Base-by-base conservation (phyloP, 2,797 vertebrate genomes). In the Synanceia verrucosa region DNA sequence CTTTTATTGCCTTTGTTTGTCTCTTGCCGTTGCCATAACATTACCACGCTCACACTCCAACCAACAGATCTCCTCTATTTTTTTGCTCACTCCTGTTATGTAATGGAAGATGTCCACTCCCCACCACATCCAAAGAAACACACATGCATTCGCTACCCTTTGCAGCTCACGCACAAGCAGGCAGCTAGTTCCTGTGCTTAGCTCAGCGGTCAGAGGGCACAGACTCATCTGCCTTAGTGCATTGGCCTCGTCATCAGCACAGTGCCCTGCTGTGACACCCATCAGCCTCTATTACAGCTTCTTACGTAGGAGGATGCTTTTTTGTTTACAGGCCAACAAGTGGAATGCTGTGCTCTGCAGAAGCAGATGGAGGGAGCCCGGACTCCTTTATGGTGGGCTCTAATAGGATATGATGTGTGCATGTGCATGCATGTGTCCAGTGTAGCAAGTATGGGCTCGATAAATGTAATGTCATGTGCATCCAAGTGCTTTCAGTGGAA, bases 261-360 rank as follows among this genome's bases (percentile, higher is more conserved):
- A 53, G 82, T 31, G 63, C 72, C 79, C 78, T 51, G 62, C 79
- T 79, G 78, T 82, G 84, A 82, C 85, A 88, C 79, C 82, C 76
- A 79, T 86, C 81, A 50, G 51, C 82, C 72, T 74, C 78, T 34
- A 71, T 88, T 87, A 87, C 37, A 14, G 60, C 56, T 78, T 70
- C 63, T 67, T 67, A 61, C 28, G 52, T 65, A 64, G 36, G 70
- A 69, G 76, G 76, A 50, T 4, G 61, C 65, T 69, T 68, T n/a
- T 8, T n/a, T 70, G 62, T 78, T 80, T 69, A 56, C 62, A 48
- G 71, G 77, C 64, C 81, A 85, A 86, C 81, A 77, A 87, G 83
- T 84, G 69, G 55, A 79, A 77, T 55, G 66, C 67, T 57, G 56
- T 26, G 62, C 64, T 59, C 56, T 44, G 56, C 46, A 4, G 6